Percentiles rank a stretch among this genome's conserved stretches.
phyloP scores from a whole-genome alignment of 2,113 vertebrate species.

The Brachionichthys hirsutus region DNA sequence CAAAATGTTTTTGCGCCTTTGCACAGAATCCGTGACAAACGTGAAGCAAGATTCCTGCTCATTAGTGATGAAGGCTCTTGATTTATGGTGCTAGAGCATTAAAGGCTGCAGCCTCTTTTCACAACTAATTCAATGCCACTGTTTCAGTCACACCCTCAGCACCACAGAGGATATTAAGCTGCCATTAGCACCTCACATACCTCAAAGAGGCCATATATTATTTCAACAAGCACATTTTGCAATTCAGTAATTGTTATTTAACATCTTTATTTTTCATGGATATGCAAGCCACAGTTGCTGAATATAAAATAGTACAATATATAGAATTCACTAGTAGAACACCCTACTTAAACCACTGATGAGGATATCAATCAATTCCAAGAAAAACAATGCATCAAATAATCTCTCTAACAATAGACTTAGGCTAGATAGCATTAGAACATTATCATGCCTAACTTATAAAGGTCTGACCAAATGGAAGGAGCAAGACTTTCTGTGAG shows the following conservation, averaged over 20 bases:
- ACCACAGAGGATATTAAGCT: background rate
- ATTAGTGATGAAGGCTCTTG: slow-evolving; percentile 3
- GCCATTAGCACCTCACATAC: background rate
- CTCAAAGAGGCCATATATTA: background rate
- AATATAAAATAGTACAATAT: background rate
- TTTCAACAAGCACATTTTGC: too few relatives aligned
- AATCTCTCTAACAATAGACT: too few relatives aligned
- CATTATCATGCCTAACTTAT: background rate
- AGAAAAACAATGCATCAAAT: too few relatives aligned
- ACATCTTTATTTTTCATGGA: too few relatives aligned
- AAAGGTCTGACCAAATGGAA: background rate
- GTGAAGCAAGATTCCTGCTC: background rate
- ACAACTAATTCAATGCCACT: background rate
- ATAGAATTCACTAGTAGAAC: background rate
- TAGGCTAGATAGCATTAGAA: background rate
- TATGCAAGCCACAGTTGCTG: too few relatives aligned
- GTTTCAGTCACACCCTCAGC: background rate
- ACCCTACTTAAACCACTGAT: background rate
- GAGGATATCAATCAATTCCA: too few relatives aligned
- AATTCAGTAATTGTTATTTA: too few relatives aligned
- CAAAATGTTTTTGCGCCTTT: background rate
- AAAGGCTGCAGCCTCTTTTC: background rate
- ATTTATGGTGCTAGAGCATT: background rate
- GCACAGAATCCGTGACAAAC: background rate
- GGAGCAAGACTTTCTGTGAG: too few relatives aligned